phyloP scores from a whole-genome alignment of 2,888 invertebrate species.

The Physocephala rufipes region DNA sequence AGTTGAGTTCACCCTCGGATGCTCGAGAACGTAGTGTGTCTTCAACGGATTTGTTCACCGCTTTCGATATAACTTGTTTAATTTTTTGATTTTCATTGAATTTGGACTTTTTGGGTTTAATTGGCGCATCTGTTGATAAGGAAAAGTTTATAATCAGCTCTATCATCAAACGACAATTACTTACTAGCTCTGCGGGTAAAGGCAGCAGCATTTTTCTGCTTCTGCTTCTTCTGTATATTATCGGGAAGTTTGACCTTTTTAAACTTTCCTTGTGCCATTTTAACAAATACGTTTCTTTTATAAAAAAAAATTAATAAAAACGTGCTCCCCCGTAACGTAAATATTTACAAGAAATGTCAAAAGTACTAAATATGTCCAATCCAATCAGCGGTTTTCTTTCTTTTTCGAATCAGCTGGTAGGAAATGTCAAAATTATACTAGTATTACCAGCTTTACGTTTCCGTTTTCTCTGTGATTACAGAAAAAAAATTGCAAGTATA shows the following conservation, averaged over 20 bases:
- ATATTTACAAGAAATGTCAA: no score
- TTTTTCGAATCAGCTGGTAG: no score
- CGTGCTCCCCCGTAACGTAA: not conserved
- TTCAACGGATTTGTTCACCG: conserved; percentile 72
- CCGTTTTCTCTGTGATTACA: no score
- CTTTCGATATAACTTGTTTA: conserved; percentile 71
- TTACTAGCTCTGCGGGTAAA: conserved; percentile 70
- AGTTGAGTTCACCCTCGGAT: conserved; percentile 63
- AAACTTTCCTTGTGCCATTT: conserved; percentile 73
- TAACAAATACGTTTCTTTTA: not conserved
- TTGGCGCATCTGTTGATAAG: conserved; percentile 72
- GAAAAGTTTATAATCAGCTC: conserved; percentile 42
- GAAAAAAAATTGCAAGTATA: no score
- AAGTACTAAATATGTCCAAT: no score
- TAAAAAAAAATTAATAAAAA: not conserved
- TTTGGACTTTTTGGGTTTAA: conserved; percentile 71
- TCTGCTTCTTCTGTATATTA: conserved; percentile 67
- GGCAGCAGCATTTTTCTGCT: conserved; percentile 67
- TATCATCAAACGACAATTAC: conserved; percentile 49
- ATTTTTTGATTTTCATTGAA: conserved; percentile 71
- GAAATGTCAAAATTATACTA: no score
- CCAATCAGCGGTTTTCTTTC: no score
- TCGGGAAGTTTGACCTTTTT: conserved; percentile 71
- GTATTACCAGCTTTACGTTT: no score
- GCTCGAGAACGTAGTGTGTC: conserved; percentile 71